phyloP scores from a whole-genome alignment of 2,113 vertebrate genomes.

The Lamprologus speciosus region DNA sequence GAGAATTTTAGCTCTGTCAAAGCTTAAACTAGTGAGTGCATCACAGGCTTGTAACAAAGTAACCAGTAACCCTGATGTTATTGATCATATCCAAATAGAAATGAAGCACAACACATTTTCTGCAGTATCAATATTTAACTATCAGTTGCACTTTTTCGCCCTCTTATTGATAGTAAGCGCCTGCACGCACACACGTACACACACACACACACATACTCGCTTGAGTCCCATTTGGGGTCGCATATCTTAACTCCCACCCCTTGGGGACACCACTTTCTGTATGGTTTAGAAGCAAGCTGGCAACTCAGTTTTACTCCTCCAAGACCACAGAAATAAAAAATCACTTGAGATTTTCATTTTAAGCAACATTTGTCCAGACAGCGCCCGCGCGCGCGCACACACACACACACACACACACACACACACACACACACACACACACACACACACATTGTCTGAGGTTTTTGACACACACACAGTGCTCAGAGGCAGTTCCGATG shows the following conservation, averaged over 20 bases:
- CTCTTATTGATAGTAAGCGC: not conserved
- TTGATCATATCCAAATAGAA: not conserved
- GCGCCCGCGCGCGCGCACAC: too few relatives aligned
- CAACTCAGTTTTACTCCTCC: too few relatives aligned
- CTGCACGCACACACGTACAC: fast-evolving
- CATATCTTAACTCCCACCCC: too few relatives aligned
- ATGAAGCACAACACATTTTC: not conserved
- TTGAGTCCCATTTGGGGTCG: too few relatives aligned
- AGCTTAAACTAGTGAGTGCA: not conserved
- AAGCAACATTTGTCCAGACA: too few relatives aligned
- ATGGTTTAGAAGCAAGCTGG: too few relatives aligned
- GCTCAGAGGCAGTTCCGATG: too few relatives aligned
- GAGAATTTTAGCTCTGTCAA: not conserved
- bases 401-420: not conserved
- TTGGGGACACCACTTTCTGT: too few relatives aligned
- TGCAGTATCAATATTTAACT: not conserved
- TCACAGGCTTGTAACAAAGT: not conserved
- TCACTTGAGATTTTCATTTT: too few relatives aligned
- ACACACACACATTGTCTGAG: not conserved
- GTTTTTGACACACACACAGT: too few relatives aligned
- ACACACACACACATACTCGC: not conserved
- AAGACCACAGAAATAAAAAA: too few relatives aligned
- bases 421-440: too few relatives aligned
- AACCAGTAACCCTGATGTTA: not conserved
- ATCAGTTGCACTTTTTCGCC: not conserved